phyloP scores from a whole-genome alignment of 1,140 invertebrate genomes.

The Drosophila tsacasi region DNA sequence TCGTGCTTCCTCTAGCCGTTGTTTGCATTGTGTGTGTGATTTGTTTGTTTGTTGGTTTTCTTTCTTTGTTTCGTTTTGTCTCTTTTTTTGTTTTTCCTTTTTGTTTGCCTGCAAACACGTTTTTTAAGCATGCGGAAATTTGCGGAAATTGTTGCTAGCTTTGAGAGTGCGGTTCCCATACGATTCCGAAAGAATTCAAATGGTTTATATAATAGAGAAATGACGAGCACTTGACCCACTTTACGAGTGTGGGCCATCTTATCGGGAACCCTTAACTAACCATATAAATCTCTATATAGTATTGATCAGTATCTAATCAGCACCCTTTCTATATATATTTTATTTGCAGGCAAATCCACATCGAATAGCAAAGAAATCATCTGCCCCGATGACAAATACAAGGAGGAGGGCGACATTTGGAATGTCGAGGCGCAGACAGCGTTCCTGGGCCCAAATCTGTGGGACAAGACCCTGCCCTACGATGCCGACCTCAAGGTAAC shows the following conservation, averaged over 20 bases:
- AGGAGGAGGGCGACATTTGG: slow-evolving; percentile 94
- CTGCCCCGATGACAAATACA: slow-evolving; percentile 91
- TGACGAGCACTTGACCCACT: slow-evolving; percentile 46
- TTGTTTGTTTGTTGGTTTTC: slow-evolving; percentile 59
- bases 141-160: slow-evolving; percentile 42
- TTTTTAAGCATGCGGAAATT: slow-evolving; percentile 56
- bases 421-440: slow-evolving; percentile 95
- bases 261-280: slow-evolving; percentile 4
- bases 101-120: slow-evolving; percentile 49
- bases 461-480: slow-evolving; percentile 96
- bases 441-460: slow-evolving; percentile 96
- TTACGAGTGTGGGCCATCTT: slow-evolving; percentile 12
- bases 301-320: slow-evolving; percentile 11
- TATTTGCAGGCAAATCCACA: slow-evolving; percentile 87
- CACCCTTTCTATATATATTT: not conserved
- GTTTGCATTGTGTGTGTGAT: slow-evolving; percentile 58
- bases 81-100: slow-evolving; percentile 3
- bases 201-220: slow-evolving; percentile 37
- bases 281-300: slow-evolving; percentile 1
- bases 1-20: slow-evolving; percentile 68
- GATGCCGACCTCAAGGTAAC: slow-evolving; percentile 97
- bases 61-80: slow-evolving; percentile 42
- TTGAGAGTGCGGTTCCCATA: slow-evolving; percentile 19
- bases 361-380: slow-evolving; percentile 87
- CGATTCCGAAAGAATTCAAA: slow-evolving; percentile 25